A percentile compares a stretch with the other conserved stretches of the same genome.
Evolutionary conservation across 2,113 vertebrate genomes (phyloP).

Genomic region (Muntiacus reevesi): DNA sequence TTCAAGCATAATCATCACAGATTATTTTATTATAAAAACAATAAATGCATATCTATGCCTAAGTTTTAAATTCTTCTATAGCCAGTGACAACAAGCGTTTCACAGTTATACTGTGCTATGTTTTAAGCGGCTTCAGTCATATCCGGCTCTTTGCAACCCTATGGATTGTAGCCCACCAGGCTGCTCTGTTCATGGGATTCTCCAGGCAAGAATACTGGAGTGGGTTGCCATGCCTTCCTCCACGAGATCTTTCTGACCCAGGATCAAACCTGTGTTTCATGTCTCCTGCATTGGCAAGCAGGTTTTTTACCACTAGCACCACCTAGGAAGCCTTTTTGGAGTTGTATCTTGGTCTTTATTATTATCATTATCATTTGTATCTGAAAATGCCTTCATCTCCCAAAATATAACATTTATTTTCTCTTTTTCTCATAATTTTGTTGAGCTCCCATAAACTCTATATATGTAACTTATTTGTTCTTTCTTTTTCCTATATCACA

Average conservation of each 20-base stretch:
- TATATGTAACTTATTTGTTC: background rate
- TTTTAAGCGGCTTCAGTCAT: background rate
- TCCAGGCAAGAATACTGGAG: background rate
- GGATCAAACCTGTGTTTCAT: background rate
- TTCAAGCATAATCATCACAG: background rate
- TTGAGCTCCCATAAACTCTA: background rate
- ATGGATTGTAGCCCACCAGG: background rate
- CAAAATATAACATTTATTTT: background rate
- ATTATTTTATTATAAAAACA: background rate
- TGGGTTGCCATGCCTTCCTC: background rate
- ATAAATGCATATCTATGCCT: background rate
- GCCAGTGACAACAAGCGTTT: background rate
- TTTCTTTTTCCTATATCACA: background rate
- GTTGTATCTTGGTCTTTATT: background rate
- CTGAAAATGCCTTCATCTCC: background rate
- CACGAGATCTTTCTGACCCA: background rate
- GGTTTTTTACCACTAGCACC: background rate
- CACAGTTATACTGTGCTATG: background rate
- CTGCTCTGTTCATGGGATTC: background rate
- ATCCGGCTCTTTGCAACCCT: background rate
- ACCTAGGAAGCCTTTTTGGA: background rate
- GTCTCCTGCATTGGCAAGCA: background rate
- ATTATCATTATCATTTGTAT: background rate
- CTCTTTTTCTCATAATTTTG: background rate
- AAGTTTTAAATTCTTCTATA: background rate